Evolutionary conservation across 2,797 vertebrate species (phyloP).

Genomic region (Hippocampus kuda): DNA sequence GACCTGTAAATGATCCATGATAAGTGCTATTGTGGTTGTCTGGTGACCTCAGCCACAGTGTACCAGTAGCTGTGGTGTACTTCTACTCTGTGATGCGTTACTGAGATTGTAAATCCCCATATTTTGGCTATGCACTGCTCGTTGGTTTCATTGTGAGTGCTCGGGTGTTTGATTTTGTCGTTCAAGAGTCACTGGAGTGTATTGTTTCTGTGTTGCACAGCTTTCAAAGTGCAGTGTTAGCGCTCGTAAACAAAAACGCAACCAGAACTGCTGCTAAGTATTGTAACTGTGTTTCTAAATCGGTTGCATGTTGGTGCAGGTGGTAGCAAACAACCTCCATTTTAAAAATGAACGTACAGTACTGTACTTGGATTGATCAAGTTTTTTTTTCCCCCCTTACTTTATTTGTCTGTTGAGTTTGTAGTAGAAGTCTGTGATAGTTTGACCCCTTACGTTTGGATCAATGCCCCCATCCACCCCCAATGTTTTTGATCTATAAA

Average conservation of each 20-base stretch:
- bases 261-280: conserved; percentile 35
- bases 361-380: conserved; percentile 22
- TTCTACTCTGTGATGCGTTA: conserved; percentile 16
- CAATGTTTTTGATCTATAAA: conserved; percentile 47
- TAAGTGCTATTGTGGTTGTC: conserved; percentile 30
- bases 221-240: conserved; percentile 32
- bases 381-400: conserved; percentile 37
- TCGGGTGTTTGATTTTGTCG: conserved; percentile 19
- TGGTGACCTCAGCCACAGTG: conserved; percentile 40
- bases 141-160: conserved; percentile 12
- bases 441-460: conserved; percentile 39
- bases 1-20: conserved; percentile 34
- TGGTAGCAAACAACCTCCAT: conserved; percentile 39
- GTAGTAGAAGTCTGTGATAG: conserved; percentile 39
- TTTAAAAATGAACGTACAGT: not conserved
- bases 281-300: conserved; percentile 43
- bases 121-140: conserved; percentile 52
- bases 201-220: conserved; percentile 30
- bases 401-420: conserved; percentile 60
- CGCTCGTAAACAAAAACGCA: conserved; percentile 22
- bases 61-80: conserved; percentile 43
- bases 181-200: conserved; percentile 11
- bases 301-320: conserved; percentile 57
- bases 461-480: conserved; percentile 6
- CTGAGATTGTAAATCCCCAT: conserved; percentile 37